These are phyloP conservation scores for Mesocricetus auratus DNA, from an alignment of 2,113 vertebrate species.

Conservation along the genomic window DNA sequence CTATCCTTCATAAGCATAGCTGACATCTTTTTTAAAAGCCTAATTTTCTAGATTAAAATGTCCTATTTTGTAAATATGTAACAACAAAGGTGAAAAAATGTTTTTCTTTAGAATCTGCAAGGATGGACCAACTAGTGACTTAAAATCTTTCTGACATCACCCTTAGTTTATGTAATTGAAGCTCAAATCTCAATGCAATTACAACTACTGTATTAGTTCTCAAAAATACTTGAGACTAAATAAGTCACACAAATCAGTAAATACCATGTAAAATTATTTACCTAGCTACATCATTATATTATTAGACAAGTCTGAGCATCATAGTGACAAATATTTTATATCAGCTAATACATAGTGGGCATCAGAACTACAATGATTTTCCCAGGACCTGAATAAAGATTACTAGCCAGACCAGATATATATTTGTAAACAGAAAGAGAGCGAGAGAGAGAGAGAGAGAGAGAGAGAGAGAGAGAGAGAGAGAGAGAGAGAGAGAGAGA, in stretches of 20 bases:
- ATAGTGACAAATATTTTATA: conserved; percentile 23
- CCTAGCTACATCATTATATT: neutral
- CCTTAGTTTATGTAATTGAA: neutral
- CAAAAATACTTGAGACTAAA: neutral
- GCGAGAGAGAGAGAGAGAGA: no score
- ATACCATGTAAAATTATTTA: conserved; percentile 21
- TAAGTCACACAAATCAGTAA: conserved; percentile 22
- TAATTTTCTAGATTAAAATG: no score
- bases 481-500: no score
- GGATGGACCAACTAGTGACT: neutral
- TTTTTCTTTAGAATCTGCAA: no score
- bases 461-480: no score
- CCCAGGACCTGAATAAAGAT: conserved; percentile 30
- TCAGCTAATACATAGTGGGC: neutral
- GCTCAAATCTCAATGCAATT: neutral
- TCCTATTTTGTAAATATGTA: no score
- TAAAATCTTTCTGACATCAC: neutral
- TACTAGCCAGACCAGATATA: neutral
- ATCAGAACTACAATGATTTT: neutral
- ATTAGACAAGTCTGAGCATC: conserved; percentile 40
- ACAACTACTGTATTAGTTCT: neutral
- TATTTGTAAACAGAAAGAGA: neutral
- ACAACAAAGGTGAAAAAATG: no score
- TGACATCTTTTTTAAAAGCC: no score
- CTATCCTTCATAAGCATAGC: no score